Conservation (phyloP, 2,888 invertebrate genomes). For the Aricia artaxerxes region DNA sequence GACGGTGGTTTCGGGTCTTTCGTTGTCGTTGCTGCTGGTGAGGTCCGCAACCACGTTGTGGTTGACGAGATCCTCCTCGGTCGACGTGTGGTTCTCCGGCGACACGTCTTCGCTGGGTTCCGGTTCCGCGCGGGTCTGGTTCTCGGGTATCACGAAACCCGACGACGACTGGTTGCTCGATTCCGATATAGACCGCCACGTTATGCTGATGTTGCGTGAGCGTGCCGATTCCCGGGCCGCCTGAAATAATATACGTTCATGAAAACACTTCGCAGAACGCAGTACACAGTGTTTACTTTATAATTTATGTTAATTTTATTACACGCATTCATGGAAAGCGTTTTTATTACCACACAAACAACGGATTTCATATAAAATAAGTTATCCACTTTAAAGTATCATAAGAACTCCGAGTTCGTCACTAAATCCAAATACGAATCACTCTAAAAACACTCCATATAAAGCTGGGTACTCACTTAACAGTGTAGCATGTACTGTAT, state of each 20-base stretch:
- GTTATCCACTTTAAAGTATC: too few species aligned
- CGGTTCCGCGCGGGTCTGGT: constrained; percentile 46
- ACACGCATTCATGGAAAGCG: background rate
- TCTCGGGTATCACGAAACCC: constrained; percentile 59
- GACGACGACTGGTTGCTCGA: constrained; percentile 73
- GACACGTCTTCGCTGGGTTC: constrained; percentile 37
- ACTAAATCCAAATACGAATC: too few species aligned
- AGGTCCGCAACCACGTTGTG: constrained; percentile 50
- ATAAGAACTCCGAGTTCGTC: too few species aligned
- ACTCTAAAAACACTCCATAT: too few species aligned
- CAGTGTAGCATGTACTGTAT: too few species aligned
- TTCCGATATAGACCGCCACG: constrained; percentile 75
- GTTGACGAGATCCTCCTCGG: constrained; percentile 47
- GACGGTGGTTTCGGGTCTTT: constrained; percentile 46
- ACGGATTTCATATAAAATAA: too few species aligned
- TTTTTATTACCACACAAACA: too few species aligned
- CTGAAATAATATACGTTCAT: constrained; percentile 44
- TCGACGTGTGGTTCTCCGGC: constrained; percentile 42
- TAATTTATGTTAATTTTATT: background rate
- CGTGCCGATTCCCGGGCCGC: constrained; percentile 60
- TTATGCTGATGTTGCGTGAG: constrained; percentile 70
- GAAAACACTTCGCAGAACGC: background rate
- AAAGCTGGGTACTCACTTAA: too few species aligned
- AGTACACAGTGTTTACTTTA: background rate
- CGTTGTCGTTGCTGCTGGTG: constrained; percentile 46